Base-by-base conservation (phyloP, 2,797 vertebrate genomes). In the Carapus acus region DNA sequence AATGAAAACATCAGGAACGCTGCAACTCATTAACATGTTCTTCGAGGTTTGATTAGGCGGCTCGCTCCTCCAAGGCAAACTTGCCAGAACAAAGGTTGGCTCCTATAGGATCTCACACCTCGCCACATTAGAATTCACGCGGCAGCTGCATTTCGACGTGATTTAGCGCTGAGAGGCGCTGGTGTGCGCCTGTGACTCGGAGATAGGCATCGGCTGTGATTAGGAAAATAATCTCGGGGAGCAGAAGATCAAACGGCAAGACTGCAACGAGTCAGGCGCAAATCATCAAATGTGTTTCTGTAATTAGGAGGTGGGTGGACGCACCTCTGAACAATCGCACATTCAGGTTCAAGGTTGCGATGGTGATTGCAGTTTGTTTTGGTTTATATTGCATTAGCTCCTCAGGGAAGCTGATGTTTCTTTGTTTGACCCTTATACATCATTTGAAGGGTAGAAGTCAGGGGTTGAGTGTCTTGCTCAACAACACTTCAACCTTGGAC, bases 21-120 rank as follows among this genome's bases (percentile, higher is more conserved):
- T 78, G 77, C 71, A 80, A 75, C 81, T 89, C 85, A 84, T 87
- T 87, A 88, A 79, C 73, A 69, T 51, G 67, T 77, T 86, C 85
- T 83, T 79, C 64, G 62, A 71, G 83, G 84, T 84, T 85, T 83
- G 80, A 87, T 84, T 78, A 82, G 77, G 76, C 76, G 82, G 64
- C 78, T 83, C 71, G 47, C 77, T 77, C 74, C 83, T 83, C 82
- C 69, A 67, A 83, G 84, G 82, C 79, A 79, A 62, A 83, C 74
- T 69, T 76, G 77, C 67, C 69, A 53, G 71, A 76, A 83, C 74
- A 76, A 80, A 82, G 77, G 68, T 49, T 78, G 72, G 61, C 51
- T 73, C 49, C 37, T 52, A 52, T 49, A 57, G 37, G 44, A 61
- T 54, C 66, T 54, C 23, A 66, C 38, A 58, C 65, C 41, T 55